Base-by-base conservation (phyloP, 2,797 vertebrate species). In the Erithacus rubecula region DNA sequence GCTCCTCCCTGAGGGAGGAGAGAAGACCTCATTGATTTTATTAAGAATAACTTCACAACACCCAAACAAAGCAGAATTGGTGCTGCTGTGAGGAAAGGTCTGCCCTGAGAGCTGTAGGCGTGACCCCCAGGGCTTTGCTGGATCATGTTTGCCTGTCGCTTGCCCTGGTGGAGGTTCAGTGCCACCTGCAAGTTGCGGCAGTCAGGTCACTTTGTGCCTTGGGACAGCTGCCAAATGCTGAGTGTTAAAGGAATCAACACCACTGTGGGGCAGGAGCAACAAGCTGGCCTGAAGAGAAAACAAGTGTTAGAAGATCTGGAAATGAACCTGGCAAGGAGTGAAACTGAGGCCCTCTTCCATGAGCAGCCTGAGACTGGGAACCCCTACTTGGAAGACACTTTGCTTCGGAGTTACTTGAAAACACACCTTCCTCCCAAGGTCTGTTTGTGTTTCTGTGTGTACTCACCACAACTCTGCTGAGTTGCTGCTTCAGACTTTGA, bases 351-450 rank as follows among this genome's bases (percentile, higher is more conserved):
- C 18, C 98, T 98, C 93, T 97, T 98, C 87, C 98, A 98, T 81
- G 98, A 98, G n/a, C 96, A 69, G n/a, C 98, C 98, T 0, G 49
- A 96, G 64, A 91, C 98, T 47, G 98, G 97, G 80, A 98, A 98
- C 95, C 97, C 63, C 0, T 98, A 98, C 92, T 76, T 98, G 67
- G 98, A 98, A 92, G 98, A 99, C 71, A 93, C 97, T 64, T 96
- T 98, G 87, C 98, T 98, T 55, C 96, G 30, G 95, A 97, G 96
- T 69, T 99, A 98, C 96, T 94, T 98, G 91, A 97, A 91, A 83
- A 97, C 98, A 85, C 97, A 98, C 89, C 96, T 98, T 46, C 98
- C 98, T 7, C 63, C 97, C 20, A 64, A 98, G 98, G 98, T 98
- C 90, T 94, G 51, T 83, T 27, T 80, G 70, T 39, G 24, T 47